These are phyloP conservation scores for Furcula furcula DNA, from an alignment of 2,888 invertebrate species.

Conservation along the genomic window DNA sequence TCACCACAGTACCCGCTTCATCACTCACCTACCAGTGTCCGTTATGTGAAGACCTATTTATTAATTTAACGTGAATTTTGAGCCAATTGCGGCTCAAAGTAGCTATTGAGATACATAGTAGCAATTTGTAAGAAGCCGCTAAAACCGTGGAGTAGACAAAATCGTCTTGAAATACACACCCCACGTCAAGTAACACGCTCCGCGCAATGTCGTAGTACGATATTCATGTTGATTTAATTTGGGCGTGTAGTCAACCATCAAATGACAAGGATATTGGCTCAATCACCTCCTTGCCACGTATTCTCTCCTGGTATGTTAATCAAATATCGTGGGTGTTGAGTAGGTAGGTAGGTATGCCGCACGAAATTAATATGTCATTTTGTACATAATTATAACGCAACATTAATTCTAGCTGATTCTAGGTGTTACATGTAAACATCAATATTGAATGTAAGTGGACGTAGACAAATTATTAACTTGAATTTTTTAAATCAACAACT, in stretches of 20 bases:
- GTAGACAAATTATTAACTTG: too few species aligned
- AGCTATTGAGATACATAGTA: slow-evolving; percentile 15
- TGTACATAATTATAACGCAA: slow-evolving; percentile 23
- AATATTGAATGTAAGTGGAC: too few species aligned
- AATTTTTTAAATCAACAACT: slow-evolving; percentile 8
- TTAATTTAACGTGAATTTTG: too few species aligned
- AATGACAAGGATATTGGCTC: slow-evolving; percentile 46
- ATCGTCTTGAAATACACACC: slow-evolving; percentile 47
- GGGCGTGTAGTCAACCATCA: slow-evolving; percentile 44
- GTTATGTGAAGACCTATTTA: too few species aligned
- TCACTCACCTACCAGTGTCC: too few species aligned
- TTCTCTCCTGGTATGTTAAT: slow-evolving; percentile 43
- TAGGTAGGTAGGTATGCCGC: slow-evolving; percentile 14
- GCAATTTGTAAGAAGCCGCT: slow-evolving; percentile 42
- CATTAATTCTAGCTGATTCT: slow-evolving; percentile 12
- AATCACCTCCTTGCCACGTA: slow-evolving; percentile 39
- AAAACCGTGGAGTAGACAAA: slow-evolving; percentile 31
- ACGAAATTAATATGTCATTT: slow-evolving; percentile 36
- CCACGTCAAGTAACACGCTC: slow-evolving; percentile 29
- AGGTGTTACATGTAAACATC: too few species aligned
- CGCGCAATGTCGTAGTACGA: slow-evolving; percentile 44
- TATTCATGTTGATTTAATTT: slow-evolving; percentile 69
- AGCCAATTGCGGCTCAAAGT: slow-evolving; percentile 14
- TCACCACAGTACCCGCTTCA: too few species aligned
- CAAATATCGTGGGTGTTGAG: slow-evolving; percentile 34